These are phyloP conservation scores for Entomobrya proxima DNA, from an alignment of 2,888 invertebrate species.

Conservation along the genomic window DNA sequence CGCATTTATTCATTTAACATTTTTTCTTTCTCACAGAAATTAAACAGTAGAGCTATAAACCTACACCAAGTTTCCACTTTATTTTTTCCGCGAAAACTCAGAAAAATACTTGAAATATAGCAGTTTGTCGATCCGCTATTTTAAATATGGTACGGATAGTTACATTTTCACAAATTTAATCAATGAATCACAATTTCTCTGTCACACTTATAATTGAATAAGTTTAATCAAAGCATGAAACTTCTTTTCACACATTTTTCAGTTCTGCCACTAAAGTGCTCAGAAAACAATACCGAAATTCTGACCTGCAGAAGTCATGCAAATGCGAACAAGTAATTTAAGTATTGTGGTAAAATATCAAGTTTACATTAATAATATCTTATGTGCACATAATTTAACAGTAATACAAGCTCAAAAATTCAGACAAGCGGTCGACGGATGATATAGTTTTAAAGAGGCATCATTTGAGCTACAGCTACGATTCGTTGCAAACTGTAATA, in stretches of 20 bases:
- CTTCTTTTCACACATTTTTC: not conserved
- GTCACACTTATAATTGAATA: not conserved
- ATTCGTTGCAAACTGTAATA: no score
- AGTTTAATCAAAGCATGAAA: not conserved
- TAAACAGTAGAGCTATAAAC: no score
- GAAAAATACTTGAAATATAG: no score
- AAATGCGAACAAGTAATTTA: slow-evolving; percentile 6
- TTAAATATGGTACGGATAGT: no score
- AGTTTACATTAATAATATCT: not conserved
- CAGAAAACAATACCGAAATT: slow-evolving; percentile 34
- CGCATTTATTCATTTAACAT: slow-evolving; percentile 12
- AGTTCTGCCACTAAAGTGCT: slow-evolving; percentile 27
- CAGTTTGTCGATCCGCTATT: no score
- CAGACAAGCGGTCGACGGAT: slow-evolving; percentile 61
- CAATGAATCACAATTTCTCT: slow-evolving; percentile 1
- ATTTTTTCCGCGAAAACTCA: no score
- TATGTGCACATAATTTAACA: slow-evolving; percentile 18
- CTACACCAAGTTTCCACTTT: no score
- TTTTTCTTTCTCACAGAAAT: not conserved
- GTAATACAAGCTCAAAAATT: slow-evolving; percentile 60
- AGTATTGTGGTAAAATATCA: not conserved
- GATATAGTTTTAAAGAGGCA: slow-evolving; percentile 27
- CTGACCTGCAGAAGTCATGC: slow-evolving; percentile 62
- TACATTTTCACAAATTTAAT: no score
- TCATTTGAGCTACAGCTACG: not conserved